Evolutionary conservation across 2,888 invertebrate species (phyloP), one percentile per base, ranked within the genome.

Genomic region (Philereme transversata): DNA sequence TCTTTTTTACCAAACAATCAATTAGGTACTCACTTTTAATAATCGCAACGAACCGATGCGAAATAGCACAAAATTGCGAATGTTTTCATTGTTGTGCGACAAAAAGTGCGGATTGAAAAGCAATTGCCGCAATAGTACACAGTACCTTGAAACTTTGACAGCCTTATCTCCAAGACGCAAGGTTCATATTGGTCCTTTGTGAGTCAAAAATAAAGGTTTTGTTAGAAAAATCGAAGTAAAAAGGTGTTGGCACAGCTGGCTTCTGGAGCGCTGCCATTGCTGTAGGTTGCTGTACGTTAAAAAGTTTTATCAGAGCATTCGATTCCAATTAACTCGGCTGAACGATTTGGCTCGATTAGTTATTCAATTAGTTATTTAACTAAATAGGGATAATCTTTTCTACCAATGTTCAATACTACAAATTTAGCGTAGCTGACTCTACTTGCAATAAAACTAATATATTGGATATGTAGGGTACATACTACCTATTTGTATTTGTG

Each of bases 211-310:
- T 79, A 57, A 67, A 77, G 71, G 70, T 77, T 79, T 82, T 83
- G 80, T 78, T 62, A 52, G 48, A 74, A 76, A 76, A 72, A 75
- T 75, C 73, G 72, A 73, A 75, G 64, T 79, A 79, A 72, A 81
- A 77, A 79, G 75, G 72, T 78, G 78, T 81, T 83, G 71, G 78
- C 73, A 80, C 87, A 87, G 87, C 88, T 88, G 86, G 77, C 69
- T 71, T 71, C 60, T 73, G 65, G 67, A 70, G 72, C 74, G 70
- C 72, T 81, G 76, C 77, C 79, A 73, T 76, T 74, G 69, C 74
- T 69, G 58, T 52, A 53, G 57, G 64, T 56, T 63, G 22, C 22
- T 22, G 22, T 22, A 22, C 22, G 22, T 22, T 22, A 22, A 22
- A 3, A 58, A 63, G 59, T 62, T 66, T 67, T 68, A 66, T 51